phyloP scores from a whole-genome alignment of 1,140 invertebrate genomes.

The Sarcophaga bullata region DNA sequence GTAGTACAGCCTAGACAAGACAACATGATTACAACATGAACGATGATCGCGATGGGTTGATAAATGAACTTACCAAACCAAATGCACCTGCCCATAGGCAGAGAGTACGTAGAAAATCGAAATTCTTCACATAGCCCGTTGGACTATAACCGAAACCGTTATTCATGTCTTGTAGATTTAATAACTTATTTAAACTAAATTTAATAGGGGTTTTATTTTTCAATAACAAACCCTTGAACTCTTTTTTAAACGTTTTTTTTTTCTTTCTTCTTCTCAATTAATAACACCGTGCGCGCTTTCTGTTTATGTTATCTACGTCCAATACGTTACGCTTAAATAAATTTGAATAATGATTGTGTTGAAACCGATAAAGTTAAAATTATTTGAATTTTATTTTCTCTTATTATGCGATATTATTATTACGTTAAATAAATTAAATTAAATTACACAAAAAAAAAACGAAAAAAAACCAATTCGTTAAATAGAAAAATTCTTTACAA shows the following conservation, averaged over 20 bases:
- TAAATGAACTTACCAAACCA: constrained; percentile 54
- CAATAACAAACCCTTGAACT: background rate
- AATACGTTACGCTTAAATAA: constrained; percentile 25
- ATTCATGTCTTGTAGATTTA: background rate
- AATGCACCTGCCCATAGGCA: constrained; percentile 54
- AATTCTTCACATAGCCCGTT: constrained; percentile 50
- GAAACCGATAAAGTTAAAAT: background rate
- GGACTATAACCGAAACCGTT: constrained; percentile 32
- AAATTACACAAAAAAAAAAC: too few species aligned
- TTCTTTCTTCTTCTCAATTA: background rate
- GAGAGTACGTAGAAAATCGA: constrained; percentile 48
- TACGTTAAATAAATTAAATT: too few species aligned
- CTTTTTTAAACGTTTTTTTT: background rate
- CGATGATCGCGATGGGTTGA: too few species aligned
- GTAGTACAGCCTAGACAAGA: too few species aligned
- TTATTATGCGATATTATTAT: too few species aligned
- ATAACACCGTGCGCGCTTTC: background rate
- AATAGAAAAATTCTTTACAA: too few species aligned
- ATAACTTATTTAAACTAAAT: background rate
- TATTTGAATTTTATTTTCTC: too few species aligned
- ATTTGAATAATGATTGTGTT: background rate
- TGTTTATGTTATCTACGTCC: background rate
- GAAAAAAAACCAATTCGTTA: too few species aligned
- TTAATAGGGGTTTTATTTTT: background rate
- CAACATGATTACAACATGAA: too few species aligned